These are phyloP conservation scores for Sorex maritimensis DNA, from an alignment of 2,797 vertebrate species.

Conservation along the genomic window DNA sequence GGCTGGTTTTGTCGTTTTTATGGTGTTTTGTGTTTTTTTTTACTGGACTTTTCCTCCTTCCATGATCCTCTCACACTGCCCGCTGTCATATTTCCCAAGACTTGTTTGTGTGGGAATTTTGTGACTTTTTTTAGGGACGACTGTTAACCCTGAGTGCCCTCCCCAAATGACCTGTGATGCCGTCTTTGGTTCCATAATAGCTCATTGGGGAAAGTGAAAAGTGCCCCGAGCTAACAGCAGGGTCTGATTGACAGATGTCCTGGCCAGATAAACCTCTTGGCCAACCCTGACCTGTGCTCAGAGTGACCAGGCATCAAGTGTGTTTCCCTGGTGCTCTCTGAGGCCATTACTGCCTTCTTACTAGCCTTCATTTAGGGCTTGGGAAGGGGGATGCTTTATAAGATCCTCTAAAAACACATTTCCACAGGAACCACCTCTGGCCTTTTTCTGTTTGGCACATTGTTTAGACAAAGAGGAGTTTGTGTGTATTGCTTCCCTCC, in stretches of 20 bases:
- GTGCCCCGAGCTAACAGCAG: neutral
- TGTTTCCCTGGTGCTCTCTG: neutral
- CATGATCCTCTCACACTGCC: neutral
- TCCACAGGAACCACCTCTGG: conserved; percentile 77
- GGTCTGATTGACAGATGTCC: neutral
- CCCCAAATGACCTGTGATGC: neutral
- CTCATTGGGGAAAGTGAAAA: neutral
- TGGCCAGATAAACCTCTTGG: neutral
- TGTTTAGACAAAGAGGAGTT: conserved; percentile 86
- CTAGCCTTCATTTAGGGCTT: conserved; percentile 49
- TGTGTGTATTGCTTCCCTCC: conserved; percentile 82
- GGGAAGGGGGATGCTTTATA: conserved; percentile 68
- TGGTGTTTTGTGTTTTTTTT: too few relatives aligned
- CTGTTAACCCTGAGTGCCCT: neutral
- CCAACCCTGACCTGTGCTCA: neutral
- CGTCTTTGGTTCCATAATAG: neutral
- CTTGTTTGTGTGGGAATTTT: conserved; percentile 21
- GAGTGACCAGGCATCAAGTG: neutral
- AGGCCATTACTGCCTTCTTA: neutral
- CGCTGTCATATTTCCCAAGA: neutral
- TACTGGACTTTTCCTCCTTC: neutral
- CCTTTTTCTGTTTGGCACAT: conserved; percentile 84
- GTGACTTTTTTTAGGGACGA: neutral
- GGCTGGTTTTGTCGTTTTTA: neutral
- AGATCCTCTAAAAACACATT: conserved; percentile 72